Percentiles rank a stretch among this genome's conserved stretches.
Conservation (phyloP, 1,140 invertebrate genomes). For the Drosophila littoralis region DNA sequence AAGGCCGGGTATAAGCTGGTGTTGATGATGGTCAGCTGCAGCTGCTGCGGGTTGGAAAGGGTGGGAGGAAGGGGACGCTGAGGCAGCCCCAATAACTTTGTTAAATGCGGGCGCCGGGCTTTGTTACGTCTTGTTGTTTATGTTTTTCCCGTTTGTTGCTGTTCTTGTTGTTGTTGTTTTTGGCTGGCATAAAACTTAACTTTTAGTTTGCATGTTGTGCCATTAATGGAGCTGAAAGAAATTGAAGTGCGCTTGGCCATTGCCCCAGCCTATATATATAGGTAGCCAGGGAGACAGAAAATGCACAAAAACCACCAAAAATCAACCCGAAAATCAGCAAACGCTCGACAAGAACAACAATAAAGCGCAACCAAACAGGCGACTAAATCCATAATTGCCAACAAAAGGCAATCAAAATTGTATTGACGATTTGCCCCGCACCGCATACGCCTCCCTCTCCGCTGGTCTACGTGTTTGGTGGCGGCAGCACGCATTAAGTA, state of each 20-base stretch:
- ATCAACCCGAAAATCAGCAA: slow-evolving; percentile 44
- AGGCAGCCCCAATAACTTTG: slow-evolving; percentile 63
- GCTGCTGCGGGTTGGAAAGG: slow-evolving; percentile 5
- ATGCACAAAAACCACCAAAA: not conserved
- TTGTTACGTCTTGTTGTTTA: slow-evolving; percentile 33
- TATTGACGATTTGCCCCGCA: slow-evolving; percentile 38
- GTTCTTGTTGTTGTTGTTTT: slow-evolving; percentile 23
- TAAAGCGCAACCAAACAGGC: slow-evolving; percentile 46
- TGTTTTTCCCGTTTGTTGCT: slow-evolving; percentile 23
- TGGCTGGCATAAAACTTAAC: slow-evolving; percentile 65
- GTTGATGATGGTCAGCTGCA: slow-evolving; percentile 66
- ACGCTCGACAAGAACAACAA: slow-evolving; percentile 17
- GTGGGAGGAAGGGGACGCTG: not conserved
- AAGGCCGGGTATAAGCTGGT: slow-evolving; percentile 36
- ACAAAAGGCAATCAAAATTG: slow-evolving; percentile 74
- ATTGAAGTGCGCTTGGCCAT: slow-evolving; percentile 58
- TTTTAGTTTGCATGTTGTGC: slow-evolving; percentile 75
- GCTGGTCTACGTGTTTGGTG: no score
- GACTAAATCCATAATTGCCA: slow-evolving; percentile 78
- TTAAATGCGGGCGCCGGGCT: slow-evolving; percentile 55
- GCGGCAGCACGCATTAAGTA: slow-evolving; percentile 38
- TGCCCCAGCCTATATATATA: slow-evolving; percentile 23
- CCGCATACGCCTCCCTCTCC: not conserved
- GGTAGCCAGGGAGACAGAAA: not conserved
- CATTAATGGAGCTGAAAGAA: slow-evolving; percentile 74